Percentiles rank a stretch among this genome's conserved stretches.
These are phyloP conservation scores for Carterocephalus palaemon DNA, from an alignment of 2,888 invertebrate species.

Conservation along the genomic window DNA sequence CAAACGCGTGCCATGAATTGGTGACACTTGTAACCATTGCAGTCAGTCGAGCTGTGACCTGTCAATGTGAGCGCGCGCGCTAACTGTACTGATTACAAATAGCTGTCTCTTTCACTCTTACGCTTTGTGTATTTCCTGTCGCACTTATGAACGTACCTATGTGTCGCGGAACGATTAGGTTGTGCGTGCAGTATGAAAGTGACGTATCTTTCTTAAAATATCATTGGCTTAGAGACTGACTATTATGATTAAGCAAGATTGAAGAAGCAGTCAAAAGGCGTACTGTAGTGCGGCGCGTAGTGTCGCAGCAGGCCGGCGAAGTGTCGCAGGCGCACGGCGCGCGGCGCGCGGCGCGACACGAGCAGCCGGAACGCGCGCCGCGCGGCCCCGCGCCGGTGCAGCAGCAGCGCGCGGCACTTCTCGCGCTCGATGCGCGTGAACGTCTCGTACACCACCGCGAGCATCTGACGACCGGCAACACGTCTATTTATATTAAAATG, in stretches of 20 bases:
- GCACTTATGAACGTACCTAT: no score
- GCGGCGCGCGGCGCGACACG: conserved; percentile 86
- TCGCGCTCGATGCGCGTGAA: conserved; percentile 92
- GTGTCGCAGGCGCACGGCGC: conserved; percentile 83
- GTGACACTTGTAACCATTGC: no score
- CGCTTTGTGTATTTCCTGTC: no score
- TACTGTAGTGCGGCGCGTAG: conserved; percentile 83
- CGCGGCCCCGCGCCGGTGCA: conserved; percentile 90
- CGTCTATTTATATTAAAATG: not conserved
- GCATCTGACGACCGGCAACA: conserved; percentile 77
- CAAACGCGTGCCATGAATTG: no score
- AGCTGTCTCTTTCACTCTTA: no score
- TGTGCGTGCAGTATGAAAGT: no score
- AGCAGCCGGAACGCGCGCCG: conserved; percentile 89
- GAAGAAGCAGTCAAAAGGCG: conserved; percentile 33
- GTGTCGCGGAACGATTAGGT: no score
- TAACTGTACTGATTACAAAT: no score
- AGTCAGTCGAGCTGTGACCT: no score
- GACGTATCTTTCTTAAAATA: no score
- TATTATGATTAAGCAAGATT: not conserved
- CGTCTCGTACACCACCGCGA: conserved; percentile 94
- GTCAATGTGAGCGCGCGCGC: no score
- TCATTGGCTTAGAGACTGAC: no score
- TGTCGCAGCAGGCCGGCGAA: conserved; percentile 90
- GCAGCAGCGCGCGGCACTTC: conserved; percentile 88